These are phyloP conservation scores for Acanthurus tractus DNA, from an alignment of 2,797 vertebrate genomes.

Conservation along the genomic window DNA sequence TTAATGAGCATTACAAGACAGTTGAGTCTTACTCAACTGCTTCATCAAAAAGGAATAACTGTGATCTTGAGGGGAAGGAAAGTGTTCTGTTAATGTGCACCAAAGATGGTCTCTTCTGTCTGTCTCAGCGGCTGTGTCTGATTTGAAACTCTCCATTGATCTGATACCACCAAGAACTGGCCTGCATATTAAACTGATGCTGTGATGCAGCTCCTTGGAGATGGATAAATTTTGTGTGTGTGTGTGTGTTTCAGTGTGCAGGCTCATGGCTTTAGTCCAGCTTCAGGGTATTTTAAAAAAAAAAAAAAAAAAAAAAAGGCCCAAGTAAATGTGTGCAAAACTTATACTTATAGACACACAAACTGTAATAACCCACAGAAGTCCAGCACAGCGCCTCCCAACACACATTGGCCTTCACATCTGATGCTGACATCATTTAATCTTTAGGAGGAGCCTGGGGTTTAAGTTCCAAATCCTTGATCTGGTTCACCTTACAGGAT, in stretches of 20 bases:
- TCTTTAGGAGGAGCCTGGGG: slow-evolving; percentile 61
- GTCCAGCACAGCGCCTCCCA: slow-evolving; percentile 71
- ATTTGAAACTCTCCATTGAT: slow-evolving; percentile 81
- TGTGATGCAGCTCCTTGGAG: slow-evolving; percentile 59
- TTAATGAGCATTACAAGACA: slow-evolving; percentile 80
- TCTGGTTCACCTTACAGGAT: slow-evolving; percentile 67
- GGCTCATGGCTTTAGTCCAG: slow-evolving; percentile 61
- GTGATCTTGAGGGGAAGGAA: slow-evolving; percentile 74
- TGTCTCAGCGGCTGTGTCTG: slow-evolving; percentile 75
- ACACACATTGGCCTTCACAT: slow-evolving; percentile 68
- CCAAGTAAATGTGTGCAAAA: slow-evolving; percentile 51
- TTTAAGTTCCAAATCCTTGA: slow-evolving; percentile 67
- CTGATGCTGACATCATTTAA: slow-evolving; percentile 76
- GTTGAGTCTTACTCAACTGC: slow-evolving; percentile 71
- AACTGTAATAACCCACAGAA: slow-evolving; percentile 65
- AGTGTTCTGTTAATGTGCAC: slow-evolving; percentile 76
- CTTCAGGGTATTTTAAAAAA: slow-evolving; percentile 42
- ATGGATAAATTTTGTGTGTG: slow-evolving; percentile 34
- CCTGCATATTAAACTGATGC: slow-evolving; percentile 75
- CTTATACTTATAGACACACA: slow-evolving; percentile 70
- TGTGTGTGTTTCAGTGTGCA: slow-evolving; percentile 36
- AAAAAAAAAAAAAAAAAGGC: slow-evolving; percentile 14
- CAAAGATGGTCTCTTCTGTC: slow-evolving; percentile 79
- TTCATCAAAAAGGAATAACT: slow-evolving; percentile 73
- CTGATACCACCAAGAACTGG: slow-evolving; percentile 79